A percentile compares a stretch with the other conserved stretches of the same genome.
phyloP scores from a whole-genome alignment of 92 coral and sea anemone species.

The Isaurus tuberculatus region DNA sequence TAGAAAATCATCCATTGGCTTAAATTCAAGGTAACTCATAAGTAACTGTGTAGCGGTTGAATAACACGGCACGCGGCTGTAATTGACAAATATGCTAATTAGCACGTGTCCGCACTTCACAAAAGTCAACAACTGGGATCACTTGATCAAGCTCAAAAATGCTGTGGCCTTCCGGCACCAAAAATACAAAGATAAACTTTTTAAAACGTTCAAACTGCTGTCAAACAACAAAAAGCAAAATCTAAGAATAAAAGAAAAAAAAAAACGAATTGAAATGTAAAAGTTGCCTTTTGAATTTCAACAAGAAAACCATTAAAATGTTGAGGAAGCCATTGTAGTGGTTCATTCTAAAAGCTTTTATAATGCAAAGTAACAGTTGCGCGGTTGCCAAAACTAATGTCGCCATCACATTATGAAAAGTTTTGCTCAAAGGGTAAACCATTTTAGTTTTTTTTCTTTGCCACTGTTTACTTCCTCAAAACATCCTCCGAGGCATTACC shows the following conservation, averaged over 20 bases:
- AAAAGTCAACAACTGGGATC: conserved; percentile 51
- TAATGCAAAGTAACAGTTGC: conserved; percentile 23
- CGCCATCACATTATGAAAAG: not conserved
- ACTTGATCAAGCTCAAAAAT: conserved; percentile 38
- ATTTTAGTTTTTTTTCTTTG: not conserved
- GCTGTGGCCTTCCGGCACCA: conserved; percentile 37
- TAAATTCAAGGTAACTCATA: not conserved
- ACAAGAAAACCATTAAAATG: conserved; percentile 9
- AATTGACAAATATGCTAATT: conserved; percentile 66
- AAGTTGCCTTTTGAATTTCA: not conserved
- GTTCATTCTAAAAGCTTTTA: not conserved
- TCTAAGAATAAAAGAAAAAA: not conserved
- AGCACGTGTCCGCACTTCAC: conserved; percentile 78
- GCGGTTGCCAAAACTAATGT: not conserved
- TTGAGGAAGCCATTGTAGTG: conserved; percentile 30
- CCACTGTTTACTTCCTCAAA: not conserved
- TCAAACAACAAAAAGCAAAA: not conserved
- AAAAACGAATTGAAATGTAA: not conserved
- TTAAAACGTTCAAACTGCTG: not conserved
- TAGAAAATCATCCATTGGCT: not conserved
- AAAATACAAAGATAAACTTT: not conserved
- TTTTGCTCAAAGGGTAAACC: not conserved
- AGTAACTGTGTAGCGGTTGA: not conserved
- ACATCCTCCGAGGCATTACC: not conserved
- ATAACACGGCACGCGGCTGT: conserved; percentile 80